These are phyloP conservation scores for Antheraea mylitta DNA, from an alignment of 1,140 invertebrate genomes.

Conservation along the genomic window DNA sequence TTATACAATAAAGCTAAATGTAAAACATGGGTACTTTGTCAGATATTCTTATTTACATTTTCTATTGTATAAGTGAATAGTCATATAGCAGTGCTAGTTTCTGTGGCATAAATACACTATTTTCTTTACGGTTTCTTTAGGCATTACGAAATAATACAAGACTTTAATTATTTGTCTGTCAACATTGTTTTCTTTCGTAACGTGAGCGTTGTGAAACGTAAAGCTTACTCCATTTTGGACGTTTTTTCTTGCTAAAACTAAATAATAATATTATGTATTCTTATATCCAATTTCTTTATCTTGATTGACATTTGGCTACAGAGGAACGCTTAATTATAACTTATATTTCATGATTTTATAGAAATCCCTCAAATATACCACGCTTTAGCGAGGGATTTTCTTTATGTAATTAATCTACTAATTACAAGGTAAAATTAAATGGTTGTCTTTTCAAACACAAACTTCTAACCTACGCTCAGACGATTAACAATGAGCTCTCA, in stretches of 20 bases:
- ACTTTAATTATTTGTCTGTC: neutral
- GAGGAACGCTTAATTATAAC: too few species aligned
- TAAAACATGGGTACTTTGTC: neutral
- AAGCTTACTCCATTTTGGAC: too few species aligned
- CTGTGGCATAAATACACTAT: neutral
- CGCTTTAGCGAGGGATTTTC: neutral
- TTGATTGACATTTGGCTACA: too few species aligned
- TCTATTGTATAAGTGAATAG: neutral
- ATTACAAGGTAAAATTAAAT: neutral
- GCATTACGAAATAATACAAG: too few species aligned
- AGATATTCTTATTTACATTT: neutral
- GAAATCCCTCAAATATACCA: neutral
- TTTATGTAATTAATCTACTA: neutral
- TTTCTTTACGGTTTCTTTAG: too few species aligned
- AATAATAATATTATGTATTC: neutral
- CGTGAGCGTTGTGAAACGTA: too few species aligned
- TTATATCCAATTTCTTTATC: too few species aligned
- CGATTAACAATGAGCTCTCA: neutral
- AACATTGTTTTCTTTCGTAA: neutral
- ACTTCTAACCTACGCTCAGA: neutral
- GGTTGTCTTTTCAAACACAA: neutral
- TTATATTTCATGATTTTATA: too few species aligned
- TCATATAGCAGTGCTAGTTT: neutral
- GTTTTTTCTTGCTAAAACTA: neutral
- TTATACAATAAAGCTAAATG: neutral